These are phyloP conservation scores for Iphiclides podalirius DNA, from an alignment of 2,888 invertebrate genomes.

Conservation along the genomic window DNA sequence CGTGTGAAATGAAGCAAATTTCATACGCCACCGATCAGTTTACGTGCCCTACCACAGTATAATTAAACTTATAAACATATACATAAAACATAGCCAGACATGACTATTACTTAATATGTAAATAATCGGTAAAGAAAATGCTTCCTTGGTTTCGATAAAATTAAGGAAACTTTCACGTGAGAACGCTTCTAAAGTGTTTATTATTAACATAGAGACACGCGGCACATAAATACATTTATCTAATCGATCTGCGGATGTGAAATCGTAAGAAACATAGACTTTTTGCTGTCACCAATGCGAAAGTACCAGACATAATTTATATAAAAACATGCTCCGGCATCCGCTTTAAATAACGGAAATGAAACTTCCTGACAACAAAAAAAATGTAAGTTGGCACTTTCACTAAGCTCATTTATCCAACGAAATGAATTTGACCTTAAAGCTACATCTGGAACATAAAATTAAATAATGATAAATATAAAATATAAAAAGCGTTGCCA, in stretches of 20 bases:
- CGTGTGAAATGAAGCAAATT: no score
- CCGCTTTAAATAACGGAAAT: constrained; percentile 16
- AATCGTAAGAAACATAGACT: constrained; percentile 11
- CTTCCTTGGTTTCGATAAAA: constrained; percentile 7
- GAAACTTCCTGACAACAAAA: constrained; percentile 14
- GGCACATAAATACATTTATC: constrained; percentile 8
- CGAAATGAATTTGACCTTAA: no score
- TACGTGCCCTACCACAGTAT: no score
- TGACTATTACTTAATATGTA: no score
- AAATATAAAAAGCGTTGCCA: no score
- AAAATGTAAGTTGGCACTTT: constrained; percentile 11
- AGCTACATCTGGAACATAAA: no score
- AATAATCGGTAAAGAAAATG: no score
- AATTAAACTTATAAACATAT: no score
- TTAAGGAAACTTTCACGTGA: constrained; percentile 1
- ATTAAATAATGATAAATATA: no score
- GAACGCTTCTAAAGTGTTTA: background rate
- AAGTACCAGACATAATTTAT: constrained; percentile 1
- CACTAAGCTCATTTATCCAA: background rate
- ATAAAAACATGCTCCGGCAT: constrained; percentile 16
- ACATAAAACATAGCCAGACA: no score
- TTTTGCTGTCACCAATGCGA: constrained; percentile 7
- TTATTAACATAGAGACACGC: constrained; percentile 1
- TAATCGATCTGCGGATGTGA: constrained; percentile 16
- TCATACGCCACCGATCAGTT: no score